Evolutionary conservation across 2,113 vertebrate genomes (phyloP), one percentile per base, ranked within the genome.

Genomic region (Astur gentilis): DNA sequence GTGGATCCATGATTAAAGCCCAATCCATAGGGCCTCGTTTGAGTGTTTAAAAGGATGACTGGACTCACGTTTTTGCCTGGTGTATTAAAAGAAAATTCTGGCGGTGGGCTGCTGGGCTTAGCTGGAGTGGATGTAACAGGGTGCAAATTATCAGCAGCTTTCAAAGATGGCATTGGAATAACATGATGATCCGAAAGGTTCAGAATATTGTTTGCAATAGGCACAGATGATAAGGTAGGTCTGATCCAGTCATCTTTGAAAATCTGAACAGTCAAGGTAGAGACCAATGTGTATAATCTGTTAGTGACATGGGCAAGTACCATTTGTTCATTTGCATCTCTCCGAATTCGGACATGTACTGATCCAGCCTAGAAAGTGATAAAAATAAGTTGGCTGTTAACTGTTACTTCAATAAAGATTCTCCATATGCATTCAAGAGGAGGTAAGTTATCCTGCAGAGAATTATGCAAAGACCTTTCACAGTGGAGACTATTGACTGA

Each of bases 221-320:
- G 95, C 93, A 98, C 98, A 13, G 98, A 98, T 38, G 98, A 96
- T 90, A 99, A 98, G n/a, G 98, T 97, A 11, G 99, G 99, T 32
- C 99, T 98, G 58, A 98, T 98, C 99, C 99, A 99, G 94, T 99
- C 99, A 87, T 99, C 99, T 95, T 99, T 99, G 92, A 99, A 99
- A 98, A 99, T 99, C 93, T 99, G 99, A 90, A 99, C 98, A 12
- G 99, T 99, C 95, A 99, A 98, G 15, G 98, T 98, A 82, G 99
- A 99, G 60, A 99, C 99, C 16, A 99, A 97, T 0, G 99, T 98
- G 93, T 98, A 98, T 12, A 99, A 98, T 5, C 99, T 99, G 96
- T 99, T 99, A 93, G 99, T 99, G 96, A 99, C 99, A 61, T 99
- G 99, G 72, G 99, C 99, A 97, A 99, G 98, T 25, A 99, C 99